Conservation (phyloP, 2,797 vertebrate genomes). For the Anabas testudineus region DNA sequence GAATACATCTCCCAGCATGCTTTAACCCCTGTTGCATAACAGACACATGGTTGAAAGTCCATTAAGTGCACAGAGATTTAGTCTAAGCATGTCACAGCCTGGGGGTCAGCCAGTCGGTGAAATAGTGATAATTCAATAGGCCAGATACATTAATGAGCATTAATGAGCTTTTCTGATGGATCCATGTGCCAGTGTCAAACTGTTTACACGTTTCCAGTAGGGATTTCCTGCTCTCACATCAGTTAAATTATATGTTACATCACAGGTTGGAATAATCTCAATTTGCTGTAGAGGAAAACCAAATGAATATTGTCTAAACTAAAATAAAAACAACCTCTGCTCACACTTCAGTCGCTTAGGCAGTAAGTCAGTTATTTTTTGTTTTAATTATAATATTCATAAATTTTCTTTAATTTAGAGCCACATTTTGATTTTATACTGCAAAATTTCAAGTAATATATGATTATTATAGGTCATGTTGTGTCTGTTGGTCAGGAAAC, state of each 20-base stretch:
- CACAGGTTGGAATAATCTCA: constrained; percentile 1
- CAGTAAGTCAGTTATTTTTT: no score
- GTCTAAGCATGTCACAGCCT: constrained; percentile 13
- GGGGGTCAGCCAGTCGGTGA: constrained; percentile 2
- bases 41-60: constrained; percentile 24
- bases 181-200: constrained; percentile 9
- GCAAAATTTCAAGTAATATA: no score
- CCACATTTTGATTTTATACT: no score
- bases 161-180: constrained; percentile 9
- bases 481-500: no score
- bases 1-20: constrained; percentile 18
- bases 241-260: constrained; percentile 4
- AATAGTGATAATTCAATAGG: constrained; percentile 7
- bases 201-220: neutral
- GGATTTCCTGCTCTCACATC: constrained; percentile 31
- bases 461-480: no score
- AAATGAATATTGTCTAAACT: no score
- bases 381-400: no score
- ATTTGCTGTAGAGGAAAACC: neutral
- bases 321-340: no score
- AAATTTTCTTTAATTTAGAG: no score
- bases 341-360: no score
- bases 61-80: constrained; percentile 28
- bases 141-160: constrained; percentile 26
- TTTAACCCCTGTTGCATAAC: constrained; percentile 22